Evolutionary conservation across 1,140 invertebrate species (phyloP).

Genomic region (Chionoecetes opilio): DNA sequence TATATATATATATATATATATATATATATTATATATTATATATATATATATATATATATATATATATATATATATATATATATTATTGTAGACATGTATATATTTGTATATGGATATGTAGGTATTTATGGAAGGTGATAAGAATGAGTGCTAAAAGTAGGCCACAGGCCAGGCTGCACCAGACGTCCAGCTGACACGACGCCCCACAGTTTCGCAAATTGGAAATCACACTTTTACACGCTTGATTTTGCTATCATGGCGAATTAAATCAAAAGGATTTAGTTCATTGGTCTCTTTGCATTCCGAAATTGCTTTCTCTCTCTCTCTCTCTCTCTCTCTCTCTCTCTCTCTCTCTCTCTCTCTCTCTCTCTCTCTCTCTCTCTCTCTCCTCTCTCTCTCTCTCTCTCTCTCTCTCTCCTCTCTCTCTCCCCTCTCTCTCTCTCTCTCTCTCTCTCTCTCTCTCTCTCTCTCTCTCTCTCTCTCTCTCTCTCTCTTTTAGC

Average conservation of each 20-base stretch:
- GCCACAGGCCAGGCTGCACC: neutral
- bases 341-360: neutral
- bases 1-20: no score
- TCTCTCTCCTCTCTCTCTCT: neutral
- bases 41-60: no score
- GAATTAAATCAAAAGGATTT: neutral
- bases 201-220: neutral
- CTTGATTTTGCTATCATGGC: neutral
- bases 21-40: no score
- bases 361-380: neutral
- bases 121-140: neutral
- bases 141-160: neutral
- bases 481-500: constrained; percentile 5
- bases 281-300: neutral
- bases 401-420: neutral
- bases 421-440: neutral
- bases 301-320: neutral
- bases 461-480: constrained; percentile 27
- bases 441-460: neutral
- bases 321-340: no score
- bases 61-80: no score
- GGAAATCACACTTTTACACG: neutral
- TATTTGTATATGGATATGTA: no score
- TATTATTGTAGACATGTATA: no score
- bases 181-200: neutral